phyloP scores from a whole-genome alignment of 2,888 invertebrate species.

The Hypsopygia costalis region DNA sequence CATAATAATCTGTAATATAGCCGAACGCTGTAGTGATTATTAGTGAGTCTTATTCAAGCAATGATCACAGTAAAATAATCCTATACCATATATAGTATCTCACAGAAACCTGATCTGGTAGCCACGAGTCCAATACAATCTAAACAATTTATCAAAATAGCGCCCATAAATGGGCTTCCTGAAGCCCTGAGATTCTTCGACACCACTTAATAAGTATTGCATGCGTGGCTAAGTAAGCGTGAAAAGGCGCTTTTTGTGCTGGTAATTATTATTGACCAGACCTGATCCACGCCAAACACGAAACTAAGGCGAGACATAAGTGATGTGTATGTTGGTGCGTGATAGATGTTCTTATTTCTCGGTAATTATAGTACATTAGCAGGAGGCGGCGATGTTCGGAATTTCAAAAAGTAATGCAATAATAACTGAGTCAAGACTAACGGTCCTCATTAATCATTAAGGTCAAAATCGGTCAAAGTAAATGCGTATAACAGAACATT shows the following conservation, averaged over 20 bases:
- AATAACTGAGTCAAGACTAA: slow-evolving; percentile 67
- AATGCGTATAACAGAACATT: slow-evolving; percentile 50
- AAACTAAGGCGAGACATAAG: slow-evolving; percentile 10
- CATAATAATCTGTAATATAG: slow-evolving; percentile 28
- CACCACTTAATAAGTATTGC: slow-evolving; percentile 25
- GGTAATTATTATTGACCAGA: slow-evolving; percentile 11
- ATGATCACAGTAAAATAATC: slow-evolving; percentile 65
- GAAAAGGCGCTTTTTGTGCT: slow-evolving; percentile 20
- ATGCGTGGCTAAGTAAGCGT: slow-evolving; percentile 18
- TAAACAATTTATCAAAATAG: slow-evolving; percentile 72
- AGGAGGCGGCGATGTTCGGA: slow-evolving; percentile 34
- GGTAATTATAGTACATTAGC: slow-evolving; percentile 43
- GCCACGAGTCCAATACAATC: slow-evolving; percentile 59
- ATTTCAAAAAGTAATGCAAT: slow-evolving; percentile 68
- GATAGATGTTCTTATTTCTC: slow-evolving; percentile 25
- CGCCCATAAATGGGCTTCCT: slow-evolving; percentile 72
- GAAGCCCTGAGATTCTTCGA: slow-evolving; percentile 45
- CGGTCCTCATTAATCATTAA: slow-evolving; percentile 74
- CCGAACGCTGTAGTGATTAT: slow-evolving; percentile 27
- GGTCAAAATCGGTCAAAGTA: slow-evolving; percentile 66
- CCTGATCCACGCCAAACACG: slow-evolving; percentile 16
- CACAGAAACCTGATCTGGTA: slow-evolving; percentile 67
- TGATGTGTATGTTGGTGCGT: slow-evolving; percentile 3
- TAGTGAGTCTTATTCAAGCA: slow-evolving; percentile 29
- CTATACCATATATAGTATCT: slow-evolving; percentile 64